Base-by-base conservation (phyloP, 2,113 vertebrate species). In the Neogale vison region DNA sequence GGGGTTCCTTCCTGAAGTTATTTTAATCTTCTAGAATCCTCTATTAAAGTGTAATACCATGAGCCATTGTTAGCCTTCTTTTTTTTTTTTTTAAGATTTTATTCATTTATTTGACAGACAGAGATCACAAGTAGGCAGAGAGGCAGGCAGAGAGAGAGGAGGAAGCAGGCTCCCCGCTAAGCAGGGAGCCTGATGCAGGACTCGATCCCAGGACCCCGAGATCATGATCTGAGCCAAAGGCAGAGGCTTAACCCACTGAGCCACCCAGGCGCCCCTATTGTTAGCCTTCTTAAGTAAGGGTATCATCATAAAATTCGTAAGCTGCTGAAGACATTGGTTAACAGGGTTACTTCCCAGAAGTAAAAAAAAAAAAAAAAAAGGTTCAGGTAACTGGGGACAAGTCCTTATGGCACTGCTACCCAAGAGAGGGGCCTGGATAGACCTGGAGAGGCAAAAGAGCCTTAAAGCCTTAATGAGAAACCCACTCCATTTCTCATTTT, bases 11-110 rank as follows among this genome's bases (percentile, higher is more conserved):
- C 81, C 59, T 79, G 65, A 95, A 94, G n/a, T 90, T 90, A 39
- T 72, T 94, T 90, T 80, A 95, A 79, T 94, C 26, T 57, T 90
- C 34, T 83, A 87, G 50, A 89, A 94, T 90, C 39, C 34, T 42
- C 24, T 94, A 36, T 95, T 81, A 92, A 95, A 97, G 55, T 57
- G 55, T 57, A 57, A 57, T 57, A 57, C 55, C 55, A 57, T 57
- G 17, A 89, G 10, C 42, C 31, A 29, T 81, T 34, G 59, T 97
- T 88, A 86, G 36, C 26, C 13, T 59, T 21, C 92, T 21, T 76
- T n/a, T n/a, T n/a, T n/a, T n/a, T n/a, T n/a, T n/a, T n/a, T n/a
- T n/a, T n/a, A n/a, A n/a, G n/a, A n/a, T n/a, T n/a, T n/a, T n/a
- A n/a, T n/a, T n/a, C n/a, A n/a, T n/a, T n/a, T n/a, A n/a, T n/a